Conservation (phyloP, 2,888 invertebrate genomes). For the Linnaemya vulpina region DNA sequence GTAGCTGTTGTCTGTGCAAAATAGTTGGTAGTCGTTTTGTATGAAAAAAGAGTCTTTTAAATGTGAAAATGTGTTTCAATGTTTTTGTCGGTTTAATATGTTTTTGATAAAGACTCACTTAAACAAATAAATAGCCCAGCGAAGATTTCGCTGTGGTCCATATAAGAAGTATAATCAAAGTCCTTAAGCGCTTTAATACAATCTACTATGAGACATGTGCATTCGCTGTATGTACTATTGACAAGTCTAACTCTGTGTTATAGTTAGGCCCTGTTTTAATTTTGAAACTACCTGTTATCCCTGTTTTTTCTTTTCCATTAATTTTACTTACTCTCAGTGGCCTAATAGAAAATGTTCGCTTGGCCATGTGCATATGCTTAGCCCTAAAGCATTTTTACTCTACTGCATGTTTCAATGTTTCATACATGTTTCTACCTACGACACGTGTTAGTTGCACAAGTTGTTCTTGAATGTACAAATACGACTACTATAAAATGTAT, state of each 20-base stretch:
- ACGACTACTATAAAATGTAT: constrained; percentile 20
- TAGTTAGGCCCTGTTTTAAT: too few species aligned
- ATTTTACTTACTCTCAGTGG: not conserved
- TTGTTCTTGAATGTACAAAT: constrained; percentile 48
- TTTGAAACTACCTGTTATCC: too few species aligned
- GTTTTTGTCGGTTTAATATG: constrained; percentile 64
- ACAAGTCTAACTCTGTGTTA: too few species aligned
- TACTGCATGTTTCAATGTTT: constrained; percentile 37
- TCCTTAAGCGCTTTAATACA: too few species aligned
- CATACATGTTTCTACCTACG: constrained; percentile 63
- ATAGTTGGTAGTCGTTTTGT: constrained; percentile 44
- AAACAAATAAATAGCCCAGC: constrained; percentile 29
- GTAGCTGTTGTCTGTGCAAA: constrained; percentile 20
- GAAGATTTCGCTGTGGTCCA: constrained; percentile 1
- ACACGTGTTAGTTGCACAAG: constrained; percentile 69
- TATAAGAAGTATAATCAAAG: too few species aligned
- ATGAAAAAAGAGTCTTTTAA: constrained; percentile 42
- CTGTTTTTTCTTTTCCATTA: too few species aligned
- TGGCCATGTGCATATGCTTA: not conserved
- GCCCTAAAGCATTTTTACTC: constrained; percentile 48
- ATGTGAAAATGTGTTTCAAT: constrained; percentile 62
- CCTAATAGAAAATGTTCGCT: constrained; percentile 25
- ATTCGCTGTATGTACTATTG: too few species aligned
- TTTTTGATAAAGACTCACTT: constrained; percentile 58
- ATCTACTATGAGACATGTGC: too few species aligned